Base-by-base conservation (phyloP, 2,888 invertebrate genomes). In the Ophioninae sp. region DNA sequence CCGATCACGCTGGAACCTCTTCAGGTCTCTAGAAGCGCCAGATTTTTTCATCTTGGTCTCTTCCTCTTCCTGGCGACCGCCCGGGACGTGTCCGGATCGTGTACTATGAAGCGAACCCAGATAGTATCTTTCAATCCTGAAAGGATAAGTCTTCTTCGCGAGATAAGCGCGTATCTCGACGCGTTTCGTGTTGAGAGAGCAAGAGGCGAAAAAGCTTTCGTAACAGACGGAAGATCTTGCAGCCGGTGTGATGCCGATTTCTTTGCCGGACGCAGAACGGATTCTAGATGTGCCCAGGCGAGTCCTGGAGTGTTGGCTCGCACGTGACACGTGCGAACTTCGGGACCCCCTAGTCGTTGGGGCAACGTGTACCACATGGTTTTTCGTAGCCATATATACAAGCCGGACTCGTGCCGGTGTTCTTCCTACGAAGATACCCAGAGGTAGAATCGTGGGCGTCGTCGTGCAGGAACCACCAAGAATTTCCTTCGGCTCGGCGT, bases 71-170 rank as follows among this genome's bases (percentile, higher is more conserved):
- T 22, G 59, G 73, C 80, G 82, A 82, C 83, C 83, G 76, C 78
- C 71, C 78, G 76, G 85, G 81, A 84, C 89, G 59, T 74, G 90
- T 87, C 86, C 87, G 87, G 87, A 89, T 88, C 87, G 85, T 88
- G 88, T 72, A 72, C 61, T 59, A 65, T 65, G 13, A 74, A 58
- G 64, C 23, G 39, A 69, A 74, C 22, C 73, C 64, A 59, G 75
- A 68, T 58, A 73, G 64, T 69, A 73, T 79, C 73, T 41, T 73
- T 65, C 72, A 72, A 79, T 79, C 71, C 59, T 72, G 17, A 13
- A 67, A 72, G 88, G 86, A 89, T 89, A 87, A 87, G 77, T 79
- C 86, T 85, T 79, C 69, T 61, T 63, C 79, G 13, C 59, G 41
- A 83, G 84, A 82, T 77, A 83, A 75, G 51, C 65, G 75, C 77